phyloP scores from a whole-genome alignment of 2,888 invertebrate genomes.

The Drosophila sordidapex region DNA sequence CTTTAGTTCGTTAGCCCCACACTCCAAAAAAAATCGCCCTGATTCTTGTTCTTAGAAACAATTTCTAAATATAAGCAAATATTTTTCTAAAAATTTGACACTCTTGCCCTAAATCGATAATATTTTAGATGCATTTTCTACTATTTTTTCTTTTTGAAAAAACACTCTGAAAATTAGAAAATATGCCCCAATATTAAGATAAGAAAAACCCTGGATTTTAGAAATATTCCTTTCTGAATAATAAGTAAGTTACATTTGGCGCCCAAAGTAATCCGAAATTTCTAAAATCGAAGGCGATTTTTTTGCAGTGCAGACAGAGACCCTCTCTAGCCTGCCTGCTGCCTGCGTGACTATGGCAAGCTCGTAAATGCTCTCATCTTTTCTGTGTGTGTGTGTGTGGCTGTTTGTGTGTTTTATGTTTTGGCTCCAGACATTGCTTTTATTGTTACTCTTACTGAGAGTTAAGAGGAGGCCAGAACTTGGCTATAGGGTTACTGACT shows the following conservation, averaged over 20 bases:
- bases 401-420: slow-evolving; percentile 59
- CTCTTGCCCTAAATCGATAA: not conserved
- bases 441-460: slow-evolving; percentile 61
- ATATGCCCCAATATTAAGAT: not conserved
- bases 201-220: not conserved
- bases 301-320: slow-evolving; percentile 1
- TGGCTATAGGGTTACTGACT: slow-evolving; percentile 78
- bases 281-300: not conserved
- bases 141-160: not conserved
- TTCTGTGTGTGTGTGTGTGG: not conserved
- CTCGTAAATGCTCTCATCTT: slow-evolving; percentile 35
- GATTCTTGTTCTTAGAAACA: not conserved
- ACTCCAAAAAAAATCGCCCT: not conserved
- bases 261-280: not conserved
- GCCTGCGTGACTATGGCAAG: slow-evolving; percentile 2
- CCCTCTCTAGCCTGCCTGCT: not conserved
- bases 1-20: slow-evolving; percentile 63
- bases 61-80: not conserved
- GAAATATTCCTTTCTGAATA: not conserved
- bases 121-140: not conserved
- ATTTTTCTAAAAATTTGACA: fast-evolving
- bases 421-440: slow-evolving; percentile 65
- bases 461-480: slow-evolving; percentile 58
- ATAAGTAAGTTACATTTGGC: not conserved
- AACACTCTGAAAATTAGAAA: not conserved